These are phyloP conservation scores for Alcis repandata DNA, from an alignment of 2,888 invertebrate genomes.

Conservation along the genomic window DNA sequence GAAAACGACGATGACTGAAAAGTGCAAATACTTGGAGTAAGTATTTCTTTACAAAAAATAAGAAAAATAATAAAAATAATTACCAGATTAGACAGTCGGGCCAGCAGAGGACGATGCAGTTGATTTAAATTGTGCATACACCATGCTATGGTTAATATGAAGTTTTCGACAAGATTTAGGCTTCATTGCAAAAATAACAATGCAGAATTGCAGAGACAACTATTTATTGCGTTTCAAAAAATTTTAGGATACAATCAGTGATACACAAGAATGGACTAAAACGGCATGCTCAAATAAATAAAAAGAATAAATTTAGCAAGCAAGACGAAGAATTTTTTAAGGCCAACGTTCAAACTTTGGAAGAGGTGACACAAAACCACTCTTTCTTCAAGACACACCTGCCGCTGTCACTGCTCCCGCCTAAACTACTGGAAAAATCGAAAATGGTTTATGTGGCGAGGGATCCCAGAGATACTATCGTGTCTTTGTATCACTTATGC, in stretches of 20 bases:
- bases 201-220: too few species aligned
- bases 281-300: neutral
- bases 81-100: too few species aligned
- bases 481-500: slow-evolving; percentile 91
- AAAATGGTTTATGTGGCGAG: slow-evolving; percentile 91
- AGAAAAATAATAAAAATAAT: too few species aligned
- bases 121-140: too few species aligned
- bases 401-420: slow-evolving; percentile 89
- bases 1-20: slow-evolving; percentile 76
- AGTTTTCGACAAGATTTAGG: too few species aligned
- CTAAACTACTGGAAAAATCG: slow-evolving; percentile 75
- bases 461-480: slow-evolving; percentile 92
- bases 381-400: slow-evolving; percentile 86
- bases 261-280: neutral
- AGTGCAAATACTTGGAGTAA: slow-evolving; percentile 92
- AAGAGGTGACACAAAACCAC: neutral
- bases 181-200: too few species aligned
- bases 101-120: too few species aligned
- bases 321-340: slow-evolving; percentile 69
- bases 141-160: too few species aligned
- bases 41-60: too few species aligned
- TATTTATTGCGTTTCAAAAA: neutral
- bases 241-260: slow-evolving; percentile 4
- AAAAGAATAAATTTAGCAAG: slow-evolving; percentile 38
- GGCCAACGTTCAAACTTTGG: neutral